Evolutionary conservation across 2,797 vertebrate species (phyloP), one percentile per base, ranked within the genome.

Genomic region (Sciaenops ocellatus): DNA sequence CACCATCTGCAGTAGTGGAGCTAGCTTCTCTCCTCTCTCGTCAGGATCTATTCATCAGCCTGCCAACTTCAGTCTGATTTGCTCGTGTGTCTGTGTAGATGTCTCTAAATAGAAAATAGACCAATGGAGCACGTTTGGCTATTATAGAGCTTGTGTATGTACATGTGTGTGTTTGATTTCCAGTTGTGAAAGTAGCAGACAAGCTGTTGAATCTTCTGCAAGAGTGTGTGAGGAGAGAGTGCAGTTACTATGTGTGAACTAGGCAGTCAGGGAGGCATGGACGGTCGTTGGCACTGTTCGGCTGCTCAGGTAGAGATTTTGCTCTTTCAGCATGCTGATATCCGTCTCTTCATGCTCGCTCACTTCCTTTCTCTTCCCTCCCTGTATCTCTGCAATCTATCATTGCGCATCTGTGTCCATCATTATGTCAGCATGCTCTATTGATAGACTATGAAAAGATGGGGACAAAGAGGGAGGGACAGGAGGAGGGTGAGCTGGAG

Each of bases 241-340:
- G 85, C 84, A 77, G 82, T 69, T 28, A 87, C 90, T 41, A 94
- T 95, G 94, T 95, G 93, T 92, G 94, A 95, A 87, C 76, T 94
- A 81, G 93, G 94, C 86, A 88, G 92, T 91, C 93, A 93, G 92
- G 89, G 90, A 87, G 93, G 93, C 85, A 89, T 93, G 89, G 93
- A 95, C 47, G 93, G 93, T 51, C 94, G 93, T 56, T 95, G 94
- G 94, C 94, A 95, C 78, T 95, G 94, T 88, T 94, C 94, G 68
- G 93, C 93, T 80, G 93, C 94, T 91, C 94, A 95, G 94, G 94
- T 95, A 95, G 88, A 92, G 54, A 83, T 82, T 87, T 90, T 69
- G 26, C 68, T 91, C 79, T 90, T 93, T 91, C 69, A 74, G 89
- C 90, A 91, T 93, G 92, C 89, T 69, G 64, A 82, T 75, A 30